Percentiles rank a stretch among this genome's conserved stretches.
These are phyloP conservation scores for Phalacrocorax pelagicus DNA, from an alignment of 2,113 vertebrate genomes.

Conservation along the genomic window DNA sequence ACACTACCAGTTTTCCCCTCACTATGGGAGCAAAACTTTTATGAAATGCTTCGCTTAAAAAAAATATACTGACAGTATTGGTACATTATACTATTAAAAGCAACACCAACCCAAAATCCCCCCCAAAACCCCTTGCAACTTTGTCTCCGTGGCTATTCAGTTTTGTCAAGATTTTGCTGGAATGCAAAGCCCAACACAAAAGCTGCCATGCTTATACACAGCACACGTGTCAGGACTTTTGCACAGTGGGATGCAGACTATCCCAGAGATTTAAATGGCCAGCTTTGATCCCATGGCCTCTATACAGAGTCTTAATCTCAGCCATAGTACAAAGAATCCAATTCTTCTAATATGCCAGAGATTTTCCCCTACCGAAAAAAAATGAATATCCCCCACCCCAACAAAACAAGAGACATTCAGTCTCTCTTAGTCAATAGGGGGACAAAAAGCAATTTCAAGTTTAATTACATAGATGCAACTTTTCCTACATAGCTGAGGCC, in stretches of 20 bases:
- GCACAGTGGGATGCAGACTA: not conserved
- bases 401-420: not conserved
- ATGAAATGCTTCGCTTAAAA: not conserved
- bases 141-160: not conserved
- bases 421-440: not conserved
- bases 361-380: not conserved
- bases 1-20: not conserved
- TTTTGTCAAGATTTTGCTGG: not conserved
- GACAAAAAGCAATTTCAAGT: not conserved
- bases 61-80: not conserved
- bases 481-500: not conserved
- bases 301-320: slow-evolving; percentile 1
- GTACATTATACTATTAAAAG: not conserved
- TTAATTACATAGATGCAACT: not conserved
- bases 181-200: slow-evolving; percentile 29
- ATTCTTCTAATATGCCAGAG: not conserved
- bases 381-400: not conserved
- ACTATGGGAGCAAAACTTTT: not conserved
- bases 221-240: not conserved
- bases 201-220: not conserved
- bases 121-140: not conserved
- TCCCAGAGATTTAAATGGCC: not conserved
- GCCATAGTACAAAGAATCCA: not conserved
- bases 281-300: not conserved
- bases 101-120: no score